Conservation (phyloP, 1,140 invertebrate species). For the Andrena cerasifolii region DNA sequence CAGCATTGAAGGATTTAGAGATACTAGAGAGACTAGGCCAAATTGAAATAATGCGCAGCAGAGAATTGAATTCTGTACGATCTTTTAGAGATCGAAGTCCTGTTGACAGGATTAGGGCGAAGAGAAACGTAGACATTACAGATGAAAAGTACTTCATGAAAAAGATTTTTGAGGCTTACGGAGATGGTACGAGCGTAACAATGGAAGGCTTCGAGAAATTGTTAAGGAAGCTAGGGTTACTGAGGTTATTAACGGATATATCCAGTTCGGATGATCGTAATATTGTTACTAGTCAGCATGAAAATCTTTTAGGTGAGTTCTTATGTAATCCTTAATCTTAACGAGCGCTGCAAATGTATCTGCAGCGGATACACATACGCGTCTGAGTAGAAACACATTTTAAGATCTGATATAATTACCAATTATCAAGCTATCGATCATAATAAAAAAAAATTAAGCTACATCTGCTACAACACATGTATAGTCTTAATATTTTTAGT, state of each 20-base stretch:
- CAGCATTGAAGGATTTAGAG: constrained; percentile 58
- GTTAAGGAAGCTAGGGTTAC: constrained; percentile 84
- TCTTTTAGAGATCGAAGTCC: constrained; percentile 25
- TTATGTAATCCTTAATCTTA: neutral
- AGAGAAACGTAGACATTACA: constrained; percentile 64
- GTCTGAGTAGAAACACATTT: neutral
- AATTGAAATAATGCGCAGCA: constrained; percentile 41
- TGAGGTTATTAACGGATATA: constrained; percentile 79
- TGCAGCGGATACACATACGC: neutral
- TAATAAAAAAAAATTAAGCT: constrained; percentile 27
- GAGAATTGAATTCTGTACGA: constrained; percentile 16
- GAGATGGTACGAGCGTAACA: constrained; percentile 85
- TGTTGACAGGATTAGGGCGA: constrained; percentile 47
- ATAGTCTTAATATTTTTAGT: constrained; percentile 26
- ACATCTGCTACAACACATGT: neutral
- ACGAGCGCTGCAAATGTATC: too few relatives aligned
- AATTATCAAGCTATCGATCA: constrained; percentile 46
- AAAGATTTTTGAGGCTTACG: constrained; percentile 82
- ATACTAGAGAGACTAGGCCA: constrained; percentile 71
- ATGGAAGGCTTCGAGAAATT: constrained; percentile 86
- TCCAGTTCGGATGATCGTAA: constrained; percentile 52
- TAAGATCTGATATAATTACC: constrained; percentile 31
- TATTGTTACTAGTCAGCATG: constrained; percentile 59
- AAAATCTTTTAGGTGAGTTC: constrained; percentile 62
- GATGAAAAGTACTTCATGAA: constrained; percentile 76